Base-by-base conservation (phyloP, 2,888 invertebrate genomes). In the Aporophyla nigra region DNA sequence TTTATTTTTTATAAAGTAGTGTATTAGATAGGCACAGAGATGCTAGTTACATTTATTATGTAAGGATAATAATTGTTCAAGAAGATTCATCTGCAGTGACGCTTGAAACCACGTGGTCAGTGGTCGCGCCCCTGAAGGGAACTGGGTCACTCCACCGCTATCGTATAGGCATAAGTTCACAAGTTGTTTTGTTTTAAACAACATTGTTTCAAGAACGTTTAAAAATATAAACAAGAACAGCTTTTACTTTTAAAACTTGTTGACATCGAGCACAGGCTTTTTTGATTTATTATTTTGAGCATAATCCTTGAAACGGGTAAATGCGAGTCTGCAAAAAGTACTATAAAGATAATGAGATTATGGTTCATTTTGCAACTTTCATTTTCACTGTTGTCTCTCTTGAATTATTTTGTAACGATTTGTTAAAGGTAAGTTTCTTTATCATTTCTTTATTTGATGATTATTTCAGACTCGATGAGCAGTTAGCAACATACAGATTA, bases 141-240 rank as follows among this genome's bases (percentile, higher is more conserved):
- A 74, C 63, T 86, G 67, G 80, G 83, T 80, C 83, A 83, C 43
- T 71, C 16, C 43, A 58, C 51, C 43, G 54, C 27, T 77, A 77
- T 80, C 80, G 21, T 33, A 27, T 58, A 27, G 16, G 33, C 19
- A 27, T 58, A 27, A 53, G 27, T 63, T 73, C 66, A 56, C 9
- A 9, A 59, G 27, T 59, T 19, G 59, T 59, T 58, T 83, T 71
- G 70, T 66, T 75, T 69, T 24, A n/a, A 75, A 63, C 59, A 76
- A 77, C 43, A 69, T 80, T 74, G 56, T 69, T 74, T 73, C 65
- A 66, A 78, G 69, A 66, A 71, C 71, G 46, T 59, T 53, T 70
- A n/a, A 10, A 53, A 16, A 24, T 19, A 51, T 33, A 43, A 51
- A 46, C 53, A 46, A 21, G 33, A n/a, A 27, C 66, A 69, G 43